phyloP scores from a whole-genome alignment of 2,113 vertebrate genomes.

The Lamprotornis superbus region DNA sequence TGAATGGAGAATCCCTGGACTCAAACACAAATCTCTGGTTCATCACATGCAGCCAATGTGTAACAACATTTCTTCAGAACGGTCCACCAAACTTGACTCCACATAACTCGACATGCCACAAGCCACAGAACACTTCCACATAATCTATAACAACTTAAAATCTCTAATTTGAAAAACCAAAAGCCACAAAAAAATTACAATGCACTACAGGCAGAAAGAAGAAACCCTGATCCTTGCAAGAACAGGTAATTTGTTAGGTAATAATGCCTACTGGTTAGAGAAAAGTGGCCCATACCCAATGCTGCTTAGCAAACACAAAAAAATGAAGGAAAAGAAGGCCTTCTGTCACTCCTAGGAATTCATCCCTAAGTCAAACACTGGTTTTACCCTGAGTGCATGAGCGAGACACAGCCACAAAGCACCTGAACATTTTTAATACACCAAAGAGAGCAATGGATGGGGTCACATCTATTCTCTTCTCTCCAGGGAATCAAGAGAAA shows the following conservation, averaged over 20 bases:
- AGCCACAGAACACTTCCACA: slow-evolving; percentile 61
- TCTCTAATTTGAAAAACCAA: slow-evolving; percentile 66
- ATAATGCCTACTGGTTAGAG: background rate
- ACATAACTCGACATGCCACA: slow-evolving; percentile 48
- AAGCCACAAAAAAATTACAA: slow-evolving; percentile 52
- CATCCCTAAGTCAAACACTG: background rate
- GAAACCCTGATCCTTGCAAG: background rate
- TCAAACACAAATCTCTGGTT: slow-evolving; percentile 9
- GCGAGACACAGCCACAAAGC: background rate
- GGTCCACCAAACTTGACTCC: slow-evolving; percentile 37
- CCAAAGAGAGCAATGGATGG: background rate
- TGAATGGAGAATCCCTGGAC: background rate
- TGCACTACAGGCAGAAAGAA: background rate
- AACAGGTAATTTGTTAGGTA: slow-evolving; percentile 45
- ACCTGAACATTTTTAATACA: background rate
- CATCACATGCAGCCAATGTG: background rate
- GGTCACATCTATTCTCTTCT: background rate
- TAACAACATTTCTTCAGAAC: slow-evolving; percentile 27
- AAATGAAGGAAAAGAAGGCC: background rate
- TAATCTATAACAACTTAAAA: slow-evolving; percentile 66
- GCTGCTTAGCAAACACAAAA: background rate
- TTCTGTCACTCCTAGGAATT: background rate
- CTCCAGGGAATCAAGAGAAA: background rate
- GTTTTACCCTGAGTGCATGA: background rate
- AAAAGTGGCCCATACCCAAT: background rate